phyloP scores from a whole-genome alignment of 35 echinoderm and acorn worm species.

The Apostichopus californicus region DNA sequence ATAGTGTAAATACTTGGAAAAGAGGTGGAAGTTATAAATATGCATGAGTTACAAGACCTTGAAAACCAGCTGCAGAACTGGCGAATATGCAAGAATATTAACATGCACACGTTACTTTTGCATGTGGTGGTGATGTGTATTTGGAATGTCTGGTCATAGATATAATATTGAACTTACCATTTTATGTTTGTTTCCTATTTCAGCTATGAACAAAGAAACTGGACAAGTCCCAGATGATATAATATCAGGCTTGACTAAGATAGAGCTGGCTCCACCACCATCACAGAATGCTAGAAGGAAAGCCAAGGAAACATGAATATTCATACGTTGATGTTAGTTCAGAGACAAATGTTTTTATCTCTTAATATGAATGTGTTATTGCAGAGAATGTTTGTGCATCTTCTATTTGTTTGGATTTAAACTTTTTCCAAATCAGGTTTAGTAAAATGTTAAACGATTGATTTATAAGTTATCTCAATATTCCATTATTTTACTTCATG shows the following conservation, averaged over 20 bases:
- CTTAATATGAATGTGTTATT: neutral
- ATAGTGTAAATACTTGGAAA: no score
- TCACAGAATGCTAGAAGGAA: constrained; percentile 42
- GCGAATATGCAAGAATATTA: neutral
- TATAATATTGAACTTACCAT: neutral
- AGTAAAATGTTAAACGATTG: neutral
- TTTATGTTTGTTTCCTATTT: constrained; percentile 3
- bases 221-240: constrained; percentile 89
- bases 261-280: constrained; percentile 80
- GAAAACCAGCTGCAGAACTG: neutral
- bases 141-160: no score
- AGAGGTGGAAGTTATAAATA: no score
- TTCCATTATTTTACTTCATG: no score
- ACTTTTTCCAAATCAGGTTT: neutral
- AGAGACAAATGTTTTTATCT: neutral
- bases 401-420: neutral
- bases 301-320: constrained; percentile 51
- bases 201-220: constrained; percentile 93
- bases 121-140: no score
- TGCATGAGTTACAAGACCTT: neutral
- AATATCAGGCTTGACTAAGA: constrained; percentile 80
- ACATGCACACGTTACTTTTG: no score
- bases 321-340: neutral
- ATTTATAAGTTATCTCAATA: neutral
- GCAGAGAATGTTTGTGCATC: neutral